A percentile compares a stretch with the other conserved stretches of the same genome.
These are phyloP conservation scores for Atherinosoma microstoma DNA, from an alignment of 2,797 vertebrate species.

Conservation along the genomic window DNA sequence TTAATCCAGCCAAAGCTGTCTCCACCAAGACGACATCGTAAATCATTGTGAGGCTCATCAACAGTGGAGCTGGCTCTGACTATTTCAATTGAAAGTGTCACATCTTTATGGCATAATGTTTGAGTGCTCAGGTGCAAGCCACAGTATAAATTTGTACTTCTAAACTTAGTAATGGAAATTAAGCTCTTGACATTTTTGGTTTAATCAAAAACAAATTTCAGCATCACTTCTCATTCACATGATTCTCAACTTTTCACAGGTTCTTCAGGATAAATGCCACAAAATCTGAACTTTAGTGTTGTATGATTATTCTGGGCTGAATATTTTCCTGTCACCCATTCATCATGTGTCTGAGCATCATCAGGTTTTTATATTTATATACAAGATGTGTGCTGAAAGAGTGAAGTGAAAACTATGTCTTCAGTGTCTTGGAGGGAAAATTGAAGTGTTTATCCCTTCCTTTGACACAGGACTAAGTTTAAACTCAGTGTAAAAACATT, in stretches of 20 bases:
- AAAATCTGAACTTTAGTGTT: neutral
- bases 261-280: neutral
- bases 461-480: slow-evolving; percentile 37
- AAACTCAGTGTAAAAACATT: slow-evolving; percentile 35
- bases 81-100: neutral
- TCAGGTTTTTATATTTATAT: neutral
- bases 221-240: neutral
- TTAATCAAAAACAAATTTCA: neutral
- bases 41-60: slow-evolving; percentile 26
- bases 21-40: slow-evolving; percentile 23
- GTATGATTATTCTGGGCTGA: neutral
- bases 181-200: too few relatives aligned
- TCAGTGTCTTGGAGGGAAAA: neutral
- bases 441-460: slow-evolving; percentile 15
- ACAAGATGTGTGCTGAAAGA: neutral
- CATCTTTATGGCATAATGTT: too few relatives aligned
- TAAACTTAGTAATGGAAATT: too few relatives aligned
- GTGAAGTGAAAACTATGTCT: neutral
- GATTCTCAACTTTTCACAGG: neutral
- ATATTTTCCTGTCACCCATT: neutral
- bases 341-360: neutral
- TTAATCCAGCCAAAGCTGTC: slow-evolving; percentile 48
- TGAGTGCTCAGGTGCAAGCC: too few relatives aligned
- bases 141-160: too few relatives aligned
- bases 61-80: neutral